A percentile compares a stretch with the other conserved stretches of the same genome.
Conservation (phyloP, 1,140 invertebrate species). For the Aricia agestis region DNA sequence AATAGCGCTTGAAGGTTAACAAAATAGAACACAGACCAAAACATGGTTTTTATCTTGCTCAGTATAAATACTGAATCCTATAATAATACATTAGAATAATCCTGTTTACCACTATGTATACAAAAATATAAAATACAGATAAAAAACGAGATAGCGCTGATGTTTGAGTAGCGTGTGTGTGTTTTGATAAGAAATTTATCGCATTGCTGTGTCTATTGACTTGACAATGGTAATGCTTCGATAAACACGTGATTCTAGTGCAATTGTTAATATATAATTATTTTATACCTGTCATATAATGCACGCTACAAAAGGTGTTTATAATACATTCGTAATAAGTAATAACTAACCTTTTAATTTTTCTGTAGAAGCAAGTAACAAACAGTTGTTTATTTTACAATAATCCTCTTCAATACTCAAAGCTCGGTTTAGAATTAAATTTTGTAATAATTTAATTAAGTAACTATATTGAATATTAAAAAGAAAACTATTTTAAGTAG, state of each 20-base stretch:
- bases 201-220: background rate
- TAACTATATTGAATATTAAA: too few relatives aligned
- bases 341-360: background rate
- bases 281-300: background rate
- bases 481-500: too few relatives aligned
- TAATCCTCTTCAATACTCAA: too few relatives aligned
- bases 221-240: background rate
- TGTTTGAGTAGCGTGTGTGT: background rate
- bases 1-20: too few relatives aligned
- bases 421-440: too few relatives aligned
- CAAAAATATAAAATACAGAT: background rate
- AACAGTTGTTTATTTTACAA: too few relatives aligned
- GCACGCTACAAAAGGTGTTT: background rate
- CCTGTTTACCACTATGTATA: background rate
- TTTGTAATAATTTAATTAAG: too few relatives aligned
- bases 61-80: background rate
- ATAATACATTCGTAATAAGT: background rate
- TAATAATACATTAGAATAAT: background rate
- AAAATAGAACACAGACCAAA: too few relatives aligned
- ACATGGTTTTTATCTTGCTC: background rate
- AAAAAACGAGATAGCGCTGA: background rate
- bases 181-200: background rate
- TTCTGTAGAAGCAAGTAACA: too few relatives aligned
- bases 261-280: background rate
- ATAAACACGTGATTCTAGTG: background rate